Evolutionary conservation across 2,113 vertebrate genomes (phyloP), one percentile per base, ranked within the genome.

Genomic region (Dunckerocampus dactyliophorus): DNA sequence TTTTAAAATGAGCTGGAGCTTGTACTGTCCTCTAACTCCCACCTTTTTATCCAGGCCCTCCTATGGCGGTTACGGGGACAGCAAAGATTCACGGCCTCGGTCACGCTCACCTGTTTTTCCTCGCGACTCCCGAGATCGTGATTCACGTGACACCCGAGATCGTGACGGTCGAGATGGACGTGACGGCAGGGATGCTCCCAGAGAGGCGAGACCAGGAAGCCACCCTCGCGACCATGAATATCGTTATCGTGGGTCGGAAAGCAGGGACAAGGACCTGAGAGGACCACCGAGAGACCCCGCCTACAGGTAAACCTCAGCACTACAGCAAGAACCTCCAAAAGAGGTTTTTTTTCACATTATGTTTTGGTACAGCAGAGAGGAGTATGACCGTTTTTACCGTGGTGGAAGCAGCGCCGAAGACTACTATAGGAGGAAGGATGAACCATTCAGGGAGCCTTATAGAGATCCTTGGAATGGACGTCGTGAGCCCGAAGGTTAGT

Each of bases 381-480:
- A 89, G 2, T 94, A 93, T 0, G 95, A 97, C 47, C 82, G 93
- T 1, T 94, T 92, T 68, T 82, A 88, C 65, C 92, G 92, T 28
- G 47, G 90, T 20, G 46, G 91, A 3, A 92, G 89, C 8, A 42
- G 50, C 19, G 51, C 80, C 3, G 88, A 97, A 0, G 95, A 97
- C 39, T 92, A 88, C 64, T 93, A 90, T 65, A 89, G 93, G 15
- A 94, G 94, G 72, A 96, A 94, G 74, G 95, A 97, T 0, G 95
- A 97, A 3, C 62, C 92, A 0, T 95, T 84, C 63, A 87, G 91
- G 0, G 94, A 97, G 4, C 91, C 91, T 17, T 96, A 92, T 76
- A 90, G 92, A 62, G 95, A 99, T 0, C 89, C 90, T 8, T 92
- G 94, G 86, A 95, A 95, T 15, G 92, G 93, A 63, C 86, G 85